Conservation (phyloP, 2,888 invertebrate genomes). For the Strigamia crassipes region DNA sequence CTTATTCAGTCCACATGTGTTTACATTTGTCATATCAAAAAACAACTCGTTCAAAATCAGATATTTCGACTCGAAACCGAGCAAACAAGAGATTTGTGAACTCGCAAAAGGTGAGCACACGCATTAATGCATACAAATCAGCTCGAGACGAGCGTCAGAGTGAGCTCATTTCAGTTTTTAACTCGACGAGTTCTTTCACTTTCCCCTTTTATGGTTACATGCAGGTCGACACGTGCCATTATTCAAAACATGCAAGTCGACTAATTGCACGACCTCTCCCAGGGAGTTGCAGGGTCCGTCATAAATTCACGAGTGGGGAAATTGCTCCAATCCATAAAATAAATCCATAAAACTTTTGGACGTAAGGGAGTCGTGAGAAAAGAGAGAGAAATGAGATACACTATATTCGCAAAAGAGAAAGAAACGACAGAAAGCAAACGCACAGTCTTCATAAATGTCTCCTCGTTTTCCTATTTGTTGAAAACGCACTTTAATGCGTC, state of each 20-base stretch:
- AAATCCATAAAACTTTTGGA: constrained; percentile 41
- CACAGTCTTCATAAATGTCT: constrained; percentile 27
- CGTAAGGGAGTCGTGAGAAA: constrained; percentile 22
- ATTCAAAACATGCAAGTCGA: constrained; percentile 40
- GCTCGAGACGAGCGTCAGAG: neutral
- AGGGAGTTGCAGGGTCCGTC: constrained; percentile 42
- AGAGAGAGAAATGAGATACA: constrained; percentile 2
- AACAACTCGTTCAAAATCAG: neutral
- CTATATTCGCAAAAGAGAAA: neutral
- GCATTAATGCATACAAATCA: constrained; percentile 1
- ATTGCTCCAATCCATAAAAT: constrained; percentile 38
- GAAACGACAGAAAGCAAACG: neutral
- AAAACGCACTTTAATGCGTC: constrained; percentile 34
- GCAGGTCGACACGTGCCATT: constrained; percentile 31
- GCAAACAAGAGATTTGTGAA: neutral
- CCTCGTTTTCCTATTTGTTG: neutral
- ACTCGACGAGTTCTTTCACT: constrained; percentile 10
- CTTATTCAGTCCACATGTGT: neutral
- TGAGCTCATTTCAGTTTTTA: constrained; percentile 27
- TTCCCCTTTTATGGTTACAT: constrained; percentile 35
- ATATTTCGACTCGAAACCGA: neutral
- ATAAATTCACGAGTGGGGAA: constrained; percentile 32
- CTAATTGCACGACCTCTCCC: constrained; percentile 35
- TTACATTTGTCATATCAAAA: neutral
- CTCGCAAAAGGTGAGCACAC: neutral